Percentiles rank a stretch among this genome's conserved stretches.
Evolutionary conservation across 2,888 invertebrate species (phyloP).

Genomic region (Hololepta plana): DNA sequence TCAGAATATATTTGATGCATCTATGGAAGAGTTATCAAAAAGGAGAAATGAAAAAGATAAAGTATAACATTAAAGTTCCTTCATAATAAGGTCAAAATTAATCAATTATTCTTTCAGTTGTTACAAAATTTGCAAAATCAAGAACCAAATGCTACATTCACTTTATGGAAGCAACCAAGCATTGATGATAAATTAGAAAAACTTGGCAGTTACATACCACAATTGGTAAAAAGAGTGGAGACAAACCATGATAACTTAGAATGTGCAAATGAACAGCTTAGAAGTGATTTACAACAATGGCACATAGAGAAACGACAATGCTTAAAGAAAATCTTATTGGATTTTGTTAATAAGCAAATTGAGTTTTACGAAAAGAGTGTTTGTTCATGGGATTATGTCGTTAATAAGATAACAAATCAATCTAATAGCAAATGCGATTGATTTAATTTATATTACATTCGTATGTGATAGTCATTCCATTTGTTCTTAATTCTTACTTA

Average conservation of each 20-base stretch:
- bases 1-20: slow-evolving; percentile 43
- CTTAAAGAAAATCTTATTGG: slow-evolving; percentile 39
- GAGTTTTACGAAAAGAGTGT: slow-evolving; percentile 41
- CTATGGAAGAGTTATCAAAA: slow-evolving; percentile 41
- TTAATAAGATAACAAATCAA: slow-evolving; percentile 12
- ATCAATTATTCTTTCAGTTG: slow-evolving; percentile 12
- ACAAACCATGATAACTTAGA: slow-evolving; percentile 41
- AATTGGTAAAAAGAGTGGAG: slow-evolving; percentile 32
- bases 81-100: too few relatives aligned
- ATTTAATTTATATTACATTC: too few relatives aligned
- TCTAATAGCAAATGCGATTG: too few relatives aligned
- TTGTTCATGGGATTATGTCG: slow-evolving; percentile 34
- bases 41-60: slow-evolving; percentile 42
- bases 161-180: slow-evolving; percentile 40
- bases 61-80: too few relatives aligned
- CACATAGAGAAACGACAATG: slow-evolving; percentile 43
- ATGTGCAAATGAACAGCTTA: slow-evolving; percentile 47
- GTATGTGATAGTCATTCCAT: slow-evolving; percentile 1
- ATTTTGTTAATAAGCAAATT: slow-evolving; percentile 45
- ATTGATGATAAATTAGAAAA: slow-evolving; percentile 36
- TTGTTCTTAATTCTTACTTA: neutral
- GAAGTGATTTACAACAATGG: slow-evolving; percentile 50
- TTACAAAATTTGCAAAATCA: slow-evolving; percentile 16
- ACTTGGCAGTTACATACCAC: slow-evolving; percentile 29
- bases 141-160: slow-evolving; percentile 23